Percentiles rank a stretch among this genome's conserved stretches.
These are phyloP conservation scores for Polylopha cassiicola DNA, from an alignment of 2,888 invertebrate genomes.

Conservation along the genomic window DNA sequence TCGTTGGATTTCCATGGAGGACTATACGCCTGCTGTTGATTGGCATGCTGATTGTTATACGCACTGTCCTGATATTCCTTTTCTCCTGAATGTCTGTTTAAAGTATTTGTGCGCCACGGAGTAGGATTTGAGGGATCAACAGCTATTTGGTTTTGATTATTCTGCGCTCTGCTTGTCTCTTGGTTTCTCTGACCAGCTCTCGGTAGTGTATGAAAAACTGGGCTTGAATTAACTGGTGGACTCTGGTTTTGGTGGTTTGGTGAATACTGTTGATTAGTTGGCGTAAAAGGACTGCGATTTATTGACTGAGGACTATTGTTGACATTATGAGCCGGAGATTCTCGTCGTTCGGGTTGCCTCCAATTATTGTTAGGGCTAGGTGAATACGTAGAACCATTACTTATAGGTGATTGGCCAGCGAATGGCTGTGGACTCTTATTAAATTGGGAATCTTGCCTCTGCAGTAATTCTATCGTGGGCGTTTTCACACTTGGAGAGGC, in stretches of 20 bases:
- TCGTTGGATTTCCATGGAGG: constrained; percentile 62
- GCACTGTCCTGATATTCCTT: constrained; percentile 43
- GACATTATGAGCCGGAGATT: constrained; percentile 49
- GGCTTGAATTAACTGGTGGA: constrained; percentile 39
- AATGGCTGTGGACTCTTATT: constrained; percentile 73
- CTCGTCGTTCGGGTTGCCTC: constrained; percentile 66
- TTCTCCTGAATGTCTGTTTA: constrained; percentile 53
- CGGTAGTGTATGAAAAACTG: constrained; percentile 60
- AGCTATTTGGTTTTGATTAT: constrained; percentile 29
- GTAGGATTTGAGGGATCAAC: constrained; percentile 41
- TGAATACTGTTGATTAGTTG: constrained; percentile 45
- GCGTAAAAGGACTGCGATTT: constrained; percentile 51
- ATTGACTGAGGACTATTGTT: constrained; percentile 44
- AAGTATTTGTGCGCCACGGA: constrained; percentile 63
- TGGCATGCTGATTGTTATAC: constrained; percentile 41
- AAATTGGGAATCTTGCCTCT: constrained; percentile 71
- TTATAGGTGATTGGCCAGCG: constrained; percentile 50
- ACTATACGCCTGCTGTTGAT: constrained; percentile 48
- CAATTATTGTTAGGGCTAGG: constrained; percentile 67
- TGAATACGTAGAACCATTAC: constrained; percentile 55
- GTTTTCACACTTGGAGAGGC: constrained; percentile 54
- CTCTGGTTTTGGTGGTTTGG: constrained; percentile 46
- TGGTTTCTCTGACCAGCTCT: constrained; percentile 52
- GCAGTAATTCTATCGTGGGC: constrained; percentile 59
- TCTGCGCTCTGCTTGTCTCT: constrained; percentile 40